Evolutionary conservation across 2,888 invertebrate species (phyloP).

Genomic region (Apoderus coryli): DNA sequence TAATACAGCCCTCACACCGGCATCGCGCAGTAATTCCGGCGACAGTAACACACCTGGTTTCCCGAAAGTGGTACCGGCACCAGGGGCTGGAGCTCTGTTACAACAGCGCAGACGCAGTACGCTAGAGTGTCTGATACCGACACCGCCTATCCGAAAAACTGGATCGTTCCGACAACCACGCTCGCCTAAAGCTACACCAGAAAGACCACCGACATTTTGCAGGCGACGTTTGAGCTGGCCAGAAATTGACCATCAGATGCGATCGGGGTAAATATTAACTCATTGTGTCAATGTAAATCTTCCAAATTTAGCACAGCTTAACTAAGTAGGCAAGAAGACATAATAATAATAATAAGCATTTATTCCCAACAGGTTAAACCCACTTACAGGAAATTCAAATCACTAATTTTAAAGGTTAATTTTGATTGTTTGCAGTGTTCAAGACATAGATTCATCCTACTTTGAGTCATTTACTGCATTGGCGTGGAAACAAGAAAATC

Average conservation of each 20-base stretch:
- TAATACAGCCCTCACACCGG: conserved; percentile 19
- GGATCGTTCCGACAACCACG: conserved; percentile 39
- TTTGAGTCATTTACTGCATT: conserved; percentile 89
- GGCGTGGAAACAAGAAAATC: conserved; percentile 85
- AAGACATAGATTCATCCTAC: conserved; percentile 87
- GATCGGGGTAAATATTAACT: conserved; percentile 66
- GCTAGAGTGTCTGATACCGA: conserved; percentile 37
- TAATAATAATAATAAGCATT: too few species aligned
- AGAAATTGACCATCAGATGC: conserved; percentile 69
- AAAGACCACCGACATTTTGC: conserved; percentile 56
- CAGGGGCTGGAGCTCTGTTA: conserved; percentile 41
- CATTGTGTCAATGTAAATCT: too few species aligned
- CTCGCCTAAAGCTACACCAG: conserved; percentile 40
- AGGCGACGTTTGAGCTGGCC: conserved; percentile 70
- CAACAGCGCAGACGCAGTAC: conserved; percentile 41
- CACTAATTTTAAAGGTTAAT: too few species aligned
- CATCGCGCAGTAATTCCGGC: conserved; percentile 30
- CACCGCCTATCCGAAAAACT: conserved; percentile 31
- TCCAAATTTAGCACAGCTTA: too few species aligned
- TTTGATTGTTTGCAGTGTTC: conserved; percentile 67
- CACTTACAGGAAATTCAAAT: too few species aligned
- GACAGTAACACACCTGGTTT: conserved; percentile 41
- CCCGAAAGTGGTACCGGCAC: conserved; percentile 58
- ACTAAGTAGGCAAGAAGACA: too few species aligned
- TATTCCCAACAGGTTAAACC: too few species aligned